phyloP scores from a whole-genome alignment of 2,113 vertebrate genomes.

The Naja naja region DNA sequence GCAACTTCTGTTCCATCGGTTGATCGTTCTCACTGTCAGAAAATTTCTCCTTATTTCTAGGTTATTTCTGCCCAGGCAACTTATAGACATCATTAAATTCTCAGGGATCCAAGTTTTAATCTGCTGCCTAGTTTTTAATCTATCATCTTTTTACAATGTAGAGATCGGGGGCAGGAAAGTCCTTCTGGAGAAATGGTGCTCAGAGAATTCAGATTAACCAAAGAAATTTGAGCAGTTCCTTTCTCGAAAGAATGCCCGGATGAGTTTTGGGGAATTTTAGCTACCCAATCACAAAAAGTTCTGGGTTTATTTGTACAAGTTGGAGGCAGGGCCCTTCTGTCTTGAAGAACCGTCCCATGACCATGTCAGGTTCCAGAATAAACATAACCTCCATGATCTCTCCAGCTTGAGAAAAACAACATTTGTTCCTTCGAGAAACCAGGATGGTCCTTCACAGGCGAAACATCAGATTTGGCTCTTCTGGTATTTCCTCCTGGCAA shows the following conservation, averaged over 20 bases:
- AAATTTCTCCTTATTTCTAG: neutral
- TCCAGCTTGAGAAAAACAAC: neutral
- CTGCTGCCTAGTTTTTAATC: neutral
- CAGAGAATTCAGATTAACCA: neutral
- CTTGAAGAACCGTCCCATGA: neutral
- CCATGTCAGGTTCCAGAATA: neutral
- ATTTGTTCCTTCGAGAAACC: neutral
- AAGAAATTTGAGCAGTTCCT: neutral
- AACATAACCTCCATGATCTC: neutral
- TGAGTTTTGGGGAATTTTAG: neutral
- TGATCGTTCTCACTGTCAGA: too few relatives aligned
- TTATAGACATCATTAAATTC: neutral
- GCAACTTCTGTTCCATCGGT: too few relatives aligned
- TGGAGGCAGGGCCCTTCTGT: neutral
- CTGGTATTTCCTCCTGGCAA: neutral
- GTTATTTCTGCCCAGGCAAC: too few relatives aligned
- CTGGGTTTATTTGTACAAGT: slow-evolving; percentile 17
- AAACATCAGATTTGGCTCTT: neutral
- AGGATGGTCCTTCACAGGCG: neutral
- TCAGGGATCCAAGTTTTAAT: neutral
- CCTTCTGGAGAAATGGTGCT: neutral
- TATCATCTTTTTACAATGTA: neutral
- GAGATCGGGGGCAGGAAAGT: neutral
- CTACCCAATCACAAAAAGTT: neutral
- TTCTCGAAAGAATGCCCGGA: neutral